phyloP scores from a whole-genome alignment of 1,140 invertebrate species.

The Drosophila parabipectinata region DNA sequence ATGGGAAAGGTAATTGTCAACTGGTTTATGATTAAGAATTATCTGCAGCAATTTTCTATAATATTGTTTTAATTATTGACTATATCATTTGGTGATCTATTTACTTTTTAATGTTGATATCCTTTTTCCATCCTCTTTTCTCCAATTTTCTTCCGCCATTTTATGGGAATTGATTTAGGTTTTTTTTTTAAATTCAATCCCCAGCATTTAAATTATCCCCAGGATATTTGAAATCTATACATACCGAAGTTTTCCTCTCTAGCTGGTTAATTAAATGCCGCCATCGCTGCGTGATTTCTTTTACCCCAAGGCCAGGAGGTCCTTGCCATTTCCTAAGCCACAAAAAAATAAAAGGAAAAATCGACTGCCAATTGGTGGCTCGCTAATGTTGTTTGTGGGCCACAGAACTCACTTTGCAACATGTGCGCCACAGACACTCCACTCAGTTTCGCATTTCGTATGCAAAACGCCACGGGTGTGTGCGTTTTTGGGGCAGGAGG shows the following conservation, averaged over 20 bases:
- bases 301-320: constrained; percentile 23
- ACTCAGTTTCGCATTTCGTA: constrained; percentile 15
- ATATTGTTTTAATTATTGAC: neutral
- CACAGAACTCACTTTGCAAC: constrained; percentile 51
- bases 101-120: too few relatives aligned
- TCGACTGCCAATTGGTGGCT: constrained; percentile 11
- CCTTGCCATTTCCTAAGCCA: constrained; percentile 19
- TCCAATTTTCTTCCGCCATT: neutral
- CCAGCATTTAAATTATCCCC: constrained; percentile 15
- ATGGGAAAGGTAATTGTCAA: constrained; percentile 19
- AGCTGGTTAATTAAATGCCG: constrained; percentile 65
- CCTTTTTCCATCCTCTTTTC: too few relatives aligned
- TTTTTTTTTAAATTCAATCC: constrained; percentile 12
- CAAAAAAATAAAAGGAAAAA: neutral
- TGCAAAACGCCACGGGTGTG: constrained; percentile 47
- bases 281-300: constrained; percentile 23
- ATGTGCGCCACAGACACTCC: constrained; percentile 27
- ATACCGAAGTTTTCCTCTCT: constrained; percentile 16
- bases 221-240: constrained; percentile 26
- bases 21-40: constrained; percentile 24
- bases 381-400: constrained; percentile 59
- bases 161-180: neutral
- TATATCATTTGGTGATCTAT: too few relatives aligned
- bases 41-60: neutral
- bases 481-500: constrained; percentile 15